Base-by-base conservation (phyloP, 2,888 invertebrate species). In the Acrobasis consociella region DNA sequence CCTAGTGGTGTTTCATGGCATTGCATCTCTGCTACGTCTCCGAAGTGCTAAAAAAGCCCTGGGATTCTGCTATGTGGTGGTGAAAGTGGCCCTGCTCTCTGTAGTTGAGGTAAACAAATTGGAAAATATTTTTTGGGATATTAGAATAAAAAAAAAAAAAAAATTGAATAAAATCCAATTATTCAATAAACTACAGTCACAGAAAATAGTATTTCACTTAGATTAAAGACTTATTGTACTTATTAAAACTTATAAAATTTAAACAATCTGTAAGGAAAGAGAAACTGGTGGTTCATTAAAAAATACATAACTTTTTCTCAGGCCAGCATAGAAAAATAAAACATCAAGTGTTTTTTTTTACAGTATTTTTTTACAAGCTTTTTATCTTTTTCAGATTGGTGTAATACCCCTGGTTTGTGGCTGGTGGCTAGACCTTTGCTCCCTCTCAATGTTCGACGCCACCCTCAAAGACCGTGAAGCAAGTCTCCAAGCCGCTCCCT, bases 391-490 rank as follows among this genome's bases (percentile, higher is more conserved):
- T 58, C 62, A 92, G 92, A 98, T 99, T 66, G 99, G 99, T 3
- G 96, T 99, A 0, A 95, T 99, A 74, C 99, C 99, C 0, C 91
- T 99, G 7, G 96, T 99, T 16, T 99, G 99, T 79, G 99, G 99
- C 9, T 99, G 99, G 98, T 99, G 99, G 99, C 92, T 99, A 65
- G 99, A 99, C 82, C 97, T 99, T 64, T 99, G 99, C 82, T 99
- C 99, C 0, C 89, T 99, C 72, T 95, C 97, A 0, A 95, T 98
- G 94, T 97, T 98, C 74, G 97, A 98, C 81, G 97, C 98, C 1
- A 97, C 96, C 0, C 93, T 98, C 0, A 96, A 96, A 81, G 97
- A 97, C 80, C 94, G 99, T 49, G 96, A 98, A 82, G 94, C 95
- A 0, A 97, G 97, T 68, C 97, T 99, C 73, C 95, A 96, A 69